Percentiles rank a stretch among this genome's conserved stretches.
These are phyloP conservation scores for Pollicipes pollicipes DNA, from an alignment of 1,140 invertebrate genomes.

Conservation along the genomic window DNA sequence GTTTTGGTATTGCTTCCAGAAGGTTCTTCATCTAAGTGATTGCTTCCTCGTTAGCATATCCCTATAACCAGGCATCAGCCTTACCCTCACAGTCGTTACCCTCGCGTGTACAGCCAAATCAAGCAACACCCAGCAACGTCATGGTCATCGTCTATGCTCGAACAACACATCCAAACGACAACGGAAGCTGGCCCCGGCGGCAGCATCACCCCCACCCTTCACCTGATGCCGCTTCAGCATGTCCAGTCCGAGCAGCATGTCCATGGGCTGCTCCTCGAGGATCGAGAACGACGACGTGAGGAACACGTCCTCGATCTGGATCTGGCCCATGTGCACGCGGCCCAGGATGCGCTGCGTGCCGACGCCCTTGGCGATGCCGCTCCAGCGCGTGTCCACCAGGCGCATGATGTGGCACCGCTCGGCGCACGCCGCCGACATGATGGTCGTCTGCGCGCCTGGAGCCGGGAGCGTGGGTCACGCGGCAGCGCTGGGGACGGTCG, in stretches of 20 bases:
- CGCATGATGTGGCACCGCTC: constrained; percentile 91
- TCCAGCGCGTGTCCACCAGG: constrained; percentile 82
- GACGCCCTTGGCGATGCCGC: constrained; percentile 86
- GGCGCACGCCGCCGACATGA: constrained; percentile 80
- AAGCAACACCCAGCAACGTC: constrained; percentile 1
- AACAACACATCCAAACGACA: background rate
- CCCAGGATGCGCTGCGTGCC: constrained; percentile 90
- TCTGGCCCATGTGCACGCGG: constrained; percentile 82
- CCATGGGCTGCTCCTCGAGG: constrained; percentile 94
- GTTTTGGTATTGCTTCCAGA: too few species aligned
- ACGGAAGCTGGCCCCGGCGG: constrained; percentile 3
- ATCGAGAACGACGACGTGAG: constrained; percentile 93
- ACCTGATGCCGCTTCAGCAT: constrained; percentile 92
- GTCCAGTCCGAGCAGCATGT: constrained; percentile 91
- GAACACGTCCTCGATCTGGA: constrained; percentile 85
- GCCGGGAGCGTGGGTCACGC: constrained; percentile 6
- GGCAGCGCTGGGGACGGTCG: too few species aligned
- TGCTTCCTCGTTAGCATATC: too few species aligned
- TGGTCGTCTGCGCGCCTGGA: constrained; percentile 74
- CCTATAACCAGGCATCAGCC: too few species aligned
- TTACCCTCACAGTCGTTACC: too few species aligned
- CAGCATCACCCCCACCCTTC: too few species aligned
- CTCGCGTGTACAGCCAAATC: too few species aligned
- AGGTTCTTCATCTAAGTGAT: too few species aligned
- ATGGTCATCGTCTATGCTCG: background rate